Evolutionary conservation across 1,140 invertebrate species (phyloP), one percentile per base, ranked within the genome.

Genomic region (Drosophila varians): DNA sequence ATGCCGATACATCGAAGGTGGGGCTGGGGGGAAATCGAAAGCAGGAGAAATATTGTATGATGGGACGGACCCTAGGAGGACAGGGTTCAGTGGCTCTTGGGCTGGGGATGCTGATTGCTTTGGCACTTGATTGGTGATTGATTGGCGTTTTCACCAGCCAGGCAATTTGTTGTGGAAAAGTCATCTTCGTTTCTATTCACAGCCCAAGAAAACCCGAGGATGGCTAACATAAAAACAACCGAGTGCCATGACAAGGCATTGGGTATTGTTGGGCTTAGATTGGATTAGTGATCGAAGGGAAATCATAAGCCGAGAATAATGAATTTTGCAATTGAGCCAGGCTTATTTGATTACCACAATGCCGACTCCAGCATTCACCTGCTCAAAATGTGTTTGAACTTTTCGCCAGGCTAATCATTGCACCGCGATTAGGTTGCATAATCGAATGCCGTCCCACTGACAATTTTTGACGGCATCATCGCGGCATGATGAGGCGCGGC

Each of bases 91-190:
- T 62, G 74, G 61, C 70, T 68, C 53, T 64, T 49, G 56, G 40
- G 51, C 28, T 34, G 62, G 28, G 54, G 51, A 57, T 56, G 64
- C 51, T 82, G 76, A 42, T 47, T 52, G 31, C 52, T 36, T 55
- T 40, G 61, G 47, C 51, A 65, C 45, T 86, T 80, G 82, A 80
- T 80, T 79, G 79, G 72, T 86, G 76, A 86, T 76, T 86, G 80
- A 86, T 84, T 86, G 80, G 79, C 65, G 80, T 79, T 84, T 84
- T 84, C 76, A 76, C 80, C 80, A 76, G 65, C 46, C 38, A 56
- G 78, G 48, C 55, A 54, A 56, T 54, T 42, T 53, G 47, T 8
- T 42, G 51, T 54, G 68, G 78, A 83, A 83, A 80, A 71, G 26
- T 28, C 53, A 57, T 72, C 57, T 64, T 42, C 38, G 16, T 57